A percentile compares a stretch with the other conserved stretches of the same genome.
Conservation (phyloP, 2,888 invertebrate species). For the Drosophila prostipennis region DNA sequence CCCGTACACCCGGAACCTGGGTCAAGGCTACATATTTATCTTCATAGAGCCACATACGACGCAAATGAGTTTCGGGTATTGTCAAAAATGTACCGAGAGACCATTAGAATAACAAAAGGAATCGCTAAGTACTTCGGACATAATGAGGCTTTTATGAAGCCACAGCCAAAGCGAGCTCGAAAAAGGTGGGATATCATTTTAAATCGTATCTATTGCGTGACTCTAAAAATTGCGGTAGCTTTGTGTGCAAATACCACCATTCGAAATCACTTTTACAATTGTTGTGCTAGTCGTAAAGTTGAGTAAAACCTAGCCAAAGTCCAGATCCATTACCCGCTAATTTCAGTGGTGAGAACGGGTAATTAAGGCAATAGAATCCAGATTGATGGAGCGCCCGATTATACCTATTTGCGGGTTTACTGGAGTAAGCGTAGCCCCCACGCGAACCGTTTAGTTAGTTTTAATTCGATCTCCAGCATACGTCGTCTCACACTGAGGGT, state of each 20-base stretch:
- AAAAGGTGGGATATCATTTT: conserved; percentile 13
- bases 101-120: conserved; percentile 37
- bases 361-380: conserved; percentile 27
- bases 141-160: conserved; percentile 34
- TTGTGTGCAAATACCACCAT: conserved; percentile 21
- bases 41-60: not conserved
- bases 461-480: conserved; percentile 10
- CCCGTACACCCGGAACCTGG: conserved; percentile 30
- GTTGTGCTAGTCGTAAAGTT: conserved; percentile 29
- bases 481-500: conserved; percentile 20
- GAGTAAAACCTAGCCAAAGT: conserved; percentile 30
- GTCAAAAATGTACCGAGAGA: conserved; percentile 10
- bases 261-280: conserved; percentile 33
- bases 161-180: conserved; percentile 8
- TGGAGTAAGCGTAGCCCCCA: conserved; percentile 1
- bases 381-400: conserved; percentile 4
- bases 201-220: conserved; percentile 23
- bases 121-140: conserved; percentile 21
- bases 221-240: conserved; percentile 24
- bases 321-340: conserved; percentile 16
- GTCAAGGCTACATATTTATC: conserved; percentile 11
- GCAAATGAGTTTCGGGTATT: conserved; percentile 10
- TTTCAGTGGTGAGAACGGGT: conserved; percentile 12
- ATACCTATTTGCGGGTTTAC: conserved; percentile 7
- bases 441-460: conserved; percentile 6